Percentiles rank a stretch among this genome's conserved stretches.
These are phyloP conservation scores for Phoenicopterus ruber DNA, from an alignment of 2,113 vertebrate genomes.

Conservation along the genomic window DNA sequence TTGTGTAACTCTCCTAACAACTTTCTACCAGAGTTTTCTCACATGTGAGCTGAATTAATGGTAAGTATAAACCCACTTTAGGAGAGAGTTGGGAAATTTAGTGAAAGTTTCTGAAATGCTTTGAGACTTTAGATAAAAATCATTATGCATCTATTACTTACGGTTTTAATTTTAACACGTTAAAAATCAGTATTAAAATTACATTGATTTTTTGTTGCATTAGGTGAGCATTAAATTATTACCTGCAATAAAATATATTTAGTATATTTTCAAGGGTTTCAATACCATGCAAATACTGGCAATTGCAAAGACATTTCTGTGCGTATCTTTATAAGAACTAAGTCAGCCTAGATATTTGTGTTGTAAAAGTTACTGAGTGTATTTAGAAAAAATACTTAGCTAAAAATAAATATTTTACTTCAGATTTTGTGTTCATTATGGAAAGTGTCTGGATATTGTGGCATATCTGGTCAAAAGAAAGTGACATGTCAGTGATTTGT, in stretches of 20 bases:
- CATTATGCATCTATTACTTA: background rate
- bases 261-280: background rate
- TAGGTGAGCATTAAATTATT: background rate
- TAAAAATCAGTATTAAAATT: background rate
- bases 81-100: background rate
- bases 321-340: background rate
- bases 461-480: background rate
- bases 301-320: background rate
- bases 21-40: background rate
- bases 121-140: background rate
- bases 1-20: background rate
- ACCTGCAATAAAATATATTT: background rate
- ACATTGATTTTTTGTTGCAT: fast-evolving
- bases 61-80: background rate
- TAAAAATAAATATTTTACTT: background rate
- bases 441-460: background rate
- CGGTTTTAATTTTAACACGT: background rate
- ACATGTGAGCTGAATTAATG: background rate
- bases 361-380: background rate
- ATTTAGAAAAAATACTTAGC: background rate
- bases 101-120: background rate
- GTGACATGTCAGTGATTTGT: background rate
- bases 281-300: background rate
- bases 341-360: background rate
- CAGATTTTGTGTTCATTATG: background rate